phyloP scores from a whole-genome alignment of 2,888 invertebrate genomes.

The Dicranocentrus wangi region DNA sequence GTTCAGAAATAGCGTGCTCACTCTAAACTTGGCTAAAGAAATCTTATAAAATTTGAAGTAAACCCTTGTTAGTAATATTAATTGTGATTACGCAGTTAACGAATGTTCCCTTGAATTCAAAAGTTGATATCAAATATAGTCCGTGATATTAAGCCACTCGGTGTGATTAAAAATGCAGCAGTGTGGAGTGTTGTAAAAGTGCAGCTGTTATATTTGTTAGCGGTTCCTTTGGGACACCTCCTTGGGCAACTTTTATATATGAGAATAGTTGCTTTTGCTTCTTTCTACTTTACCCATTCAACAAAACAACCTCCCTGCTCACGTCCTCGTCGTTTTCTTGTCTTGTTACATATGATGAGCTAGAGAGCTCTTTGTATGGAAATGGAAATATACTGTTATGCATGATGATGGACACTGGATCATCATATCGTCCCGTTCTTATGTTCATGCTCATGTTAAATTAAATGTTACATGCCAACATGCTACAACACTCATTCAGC shows the following conservation, averaged over 20 bases:
- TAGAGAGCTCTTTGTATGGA: not conserved
- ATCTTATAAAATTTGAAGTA: too few species aligned
- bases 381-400: constrained; percentile 1
- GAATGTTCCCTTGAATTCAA: too few species aligned
- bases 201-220: constrained; percentile 20
- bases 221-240: constrained; percentile 42
- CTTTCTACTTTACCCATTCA: too few species aligned
- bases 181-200: constrained; percentile 6
- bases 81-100: too few species aligned
- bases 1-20: too few species aligned
- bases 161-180: constrained; percentile 17
- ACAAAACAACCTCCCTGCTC: too few species aligned
- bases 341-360: not conserved
- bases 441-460: too few species aligned
- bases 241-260: constrained; percentile 14
- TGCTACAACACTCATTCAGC: too few species aligned
- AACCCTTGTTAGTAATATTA: too few species aligned
- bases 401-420: not conserved
- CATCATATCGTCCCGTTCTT: too few species aligned
- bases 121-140: not conserved
- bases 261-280: not conserved
- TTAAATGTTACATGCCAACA: not conserved
- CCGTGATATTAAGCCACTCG: constrained; percentile 31
- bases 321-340: not conserved
- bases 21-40: too few species aligned